Base-by-base conservation (phyloP, 2,888 invertebrate species). In the Cheilosia vulpina region DNA sequence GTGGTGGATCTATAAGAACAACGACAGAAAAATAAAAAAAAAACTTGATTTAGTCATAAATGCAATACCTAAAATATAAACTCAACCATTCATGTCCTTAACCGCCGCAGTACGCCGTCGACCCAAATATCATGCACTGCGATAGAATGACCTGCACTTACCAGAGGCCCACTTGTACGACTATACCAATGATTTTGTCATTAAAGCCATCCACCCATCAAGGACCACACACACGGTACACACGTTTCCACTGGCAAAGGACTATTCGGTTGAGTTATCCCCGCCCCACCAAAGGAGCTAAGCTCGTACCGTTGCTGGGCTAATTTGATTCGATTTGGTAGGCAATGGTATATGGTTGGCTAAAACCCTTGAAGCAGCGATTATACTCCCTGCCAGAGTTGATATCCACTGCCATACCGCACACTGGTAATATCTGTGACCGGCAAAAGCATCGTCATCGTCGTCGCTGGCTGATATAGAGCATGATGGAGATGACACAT, bases 1-100 rank as follows among this genome's bases (percentile, higher is more conserved):
- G 95, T 60, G 97, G 97, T 15, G 97, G 96, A 93, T 97, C 97
- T 97, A 94, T 27, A 92, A 93, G 90, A 89, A 91, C 27, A 65
- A 31, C 57, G 53, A 77, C 3, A 55, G 21, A 60, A 0, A 53
- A 57, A 50, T 24, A 52, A 57, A 21, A 53, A 57, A 50, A 34
- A 52, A 57, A 21, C 27, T 71, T 58, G 43, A 71, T 62, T 80
- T 15, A 62, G 69, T 81, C 71, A 81, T 84, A 75, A 71, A 79
- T 53, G 77, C 13, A 13, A 11, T 78, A 78, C 71, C 72, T 78
- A 24, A 41, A 41, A 58, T 65, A 77, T 58, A 43, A n/a, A 24
- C 17, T 41, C 27, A 52, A 60, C 50, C 11, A 34, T 34, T 34
- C 34, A 9, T 34, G 34, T 34, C 31, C 21, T 63, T 31, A 24